Base-by-base conservation (phyloP, 2,113 vertebrate genomes). In the Mesitornis unicolor region DNA sequence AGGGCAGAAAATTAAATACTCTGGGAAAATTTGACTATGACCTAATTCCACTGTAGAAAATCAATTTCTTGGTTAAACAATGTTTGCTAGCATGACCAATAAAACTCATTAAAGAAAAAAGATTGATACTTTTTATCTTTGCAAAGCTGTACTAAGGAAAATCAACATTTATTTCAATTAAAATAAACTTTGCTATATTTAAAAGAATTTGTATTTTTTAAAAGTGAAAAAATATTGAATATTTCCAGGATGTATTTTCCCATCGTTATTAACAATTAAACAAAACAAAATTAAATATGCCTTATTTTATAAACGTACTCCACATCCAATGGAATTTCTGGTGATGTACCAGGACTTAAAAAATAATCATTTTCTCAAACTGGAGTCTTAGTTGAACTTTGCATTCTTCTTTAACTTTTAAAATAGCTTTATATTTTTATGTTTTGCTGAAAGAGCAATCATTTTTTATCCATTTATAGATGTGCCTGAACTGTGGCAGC, bases 1-100 rank as follows among this genome's bases (percentile, higher is more conserved):
- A 42, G 7, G 20, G 24, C 4, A 89, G 70, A 94, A 96, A 92
- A 92, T 85, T 25, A 90, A 94, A 88, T 88, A 69, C 22, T 51
- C 53, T 71, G 53, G 2, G n/a, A 86, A 17, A 69, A 29, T 85
- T 94, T 84, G 35, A 53, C 70, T 68, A 24, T 65, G 92, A 91
- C 81, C 71, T 79, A 95, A 85, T 95, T 95, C 56, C 33, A 78
- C 64, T 53, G 67, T 25, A 83, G 60, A 90, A 93, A 97, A 96
- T 95, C 42, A 64, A 73, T 96, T 95, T 94, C 53, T 91, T 90
- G 40, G 74, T 90, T 89, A 91, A 85, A 64, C 89, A 82, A 63
- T 80, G 28, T 74, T 93, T 93, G 29, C 38, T 54, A 75, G 64
- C 84, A 54, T 84, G 75, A 84, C 67, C 74, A 92, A 64, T 90